Conservation (phyloP, 2,797 vertebrate genomes). For the Bradypus variegatus region DNA sequence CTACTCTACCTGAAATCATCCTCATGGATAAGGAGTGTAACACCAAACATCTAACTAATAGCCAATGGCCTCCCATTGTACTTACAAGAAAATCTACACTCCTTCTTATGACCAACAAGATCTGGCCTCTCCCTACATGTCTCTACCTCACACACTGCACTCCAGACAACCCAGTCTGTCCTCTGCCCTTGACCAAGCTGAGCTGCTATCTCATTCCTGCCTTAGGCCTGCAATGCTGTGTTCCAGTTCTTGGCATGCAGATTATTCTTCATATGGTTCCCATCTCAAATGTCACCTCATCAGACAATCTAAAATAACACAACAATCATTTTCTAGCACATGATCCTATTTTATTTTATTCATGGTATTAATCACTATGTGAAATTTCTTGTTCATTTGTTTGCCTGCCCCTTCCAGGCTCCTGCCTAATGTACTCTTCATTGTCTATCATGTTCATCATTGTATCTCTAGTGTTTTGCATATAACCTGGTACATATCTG, state of each 20-base stretch:
- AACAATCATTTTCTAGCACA: background rate
- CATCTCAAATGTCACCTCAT: background rate
- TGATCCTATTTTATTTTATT: conserved; percentile 5
- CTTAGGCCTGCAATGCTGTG: background rate
- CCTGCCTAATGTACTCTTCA: background rate
- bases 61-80: background rate
- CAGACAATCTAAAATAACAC: background rate
- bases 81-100: background rate
- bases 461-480: background rate
- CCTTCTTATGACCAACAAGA: background rate
- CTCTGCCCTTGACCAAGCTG: background rate
- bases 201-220: background rate
- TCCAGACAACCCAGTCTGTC: background rate
- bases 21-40: background rate
- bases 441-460: background rate
- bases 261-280: background rate
- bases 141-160: background rate
- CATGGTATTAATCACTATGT: background rate
- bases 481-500: background rate
- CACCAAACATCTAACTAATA: background rate
- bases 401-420: background rate
- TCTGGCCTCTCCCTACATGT: background rate
- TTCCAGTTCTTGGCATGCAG: background rate
- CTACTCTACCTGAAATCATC: background rate
- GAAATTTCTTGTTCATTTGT: background rate